Conservation (phyloP, 1,140 invertebrate species). For the Hyposmocoma kahamanoa region DNA sequence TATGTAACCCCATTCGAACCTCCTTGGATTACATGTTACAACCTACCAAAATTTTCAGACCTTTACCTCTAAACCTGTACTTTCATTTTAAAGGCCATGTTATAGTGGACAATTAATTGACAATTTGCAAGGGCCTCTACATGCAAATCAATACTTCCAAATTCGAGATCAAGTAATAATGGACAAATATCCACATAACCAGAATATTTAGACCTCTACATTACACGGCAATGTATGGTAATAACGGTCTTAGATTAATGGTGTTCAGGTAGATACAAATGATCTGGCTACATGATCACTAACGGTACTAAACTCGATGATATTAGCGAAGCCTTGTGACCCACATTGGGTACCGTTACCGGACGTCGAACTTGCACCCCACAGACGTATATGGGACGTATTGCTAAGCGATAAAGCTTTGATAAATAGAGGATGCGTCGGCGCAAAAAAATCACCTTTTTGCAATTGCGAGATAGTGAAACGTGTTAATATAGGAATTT, state of each 20-base stretch:
- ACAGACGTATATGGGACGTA: constrained; percentile 22
- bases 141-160: too few species aligned
- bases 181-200: too few species aligned
- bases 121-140: too few species aligned
- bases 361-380: constrained; percentile 44
- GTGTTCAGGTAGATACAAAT: constrained; percentile 19
- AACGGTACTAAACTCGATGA: constrained; percentile 43
- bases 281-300: constrained; percentile 37
- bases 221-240: not conserved
- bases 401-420: too few species aligned
- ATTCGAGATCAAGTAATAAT: too few species aligned
- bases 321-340: constrained; percentile 64
- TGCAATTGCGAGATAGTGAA: too few species aligned
- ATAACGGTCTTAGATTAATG: not conserved
- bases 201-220: not conserved
- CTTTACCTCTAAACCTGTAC: constrained; percentile 1
- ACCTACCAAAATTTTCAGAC: constrained; percentile 19
- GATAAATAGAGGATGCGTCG: too few species aligned
- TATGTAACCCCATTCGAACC: constrained; percentile 40
- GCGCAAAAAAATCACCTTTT: too few species aligned
- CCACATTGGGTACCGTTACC: constrained; percentile 49
- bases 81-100: constrained; percentile 10
- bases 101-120: constrained; percentile 9
- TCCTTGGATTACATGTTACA: constrained; percentile 29
- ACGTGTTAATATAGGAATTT: too few species aligned